Evolutionary conservation across 2,888 invertebrate species (phyloP).

Genomic region (Sarcophaga carnaria): DNA sequence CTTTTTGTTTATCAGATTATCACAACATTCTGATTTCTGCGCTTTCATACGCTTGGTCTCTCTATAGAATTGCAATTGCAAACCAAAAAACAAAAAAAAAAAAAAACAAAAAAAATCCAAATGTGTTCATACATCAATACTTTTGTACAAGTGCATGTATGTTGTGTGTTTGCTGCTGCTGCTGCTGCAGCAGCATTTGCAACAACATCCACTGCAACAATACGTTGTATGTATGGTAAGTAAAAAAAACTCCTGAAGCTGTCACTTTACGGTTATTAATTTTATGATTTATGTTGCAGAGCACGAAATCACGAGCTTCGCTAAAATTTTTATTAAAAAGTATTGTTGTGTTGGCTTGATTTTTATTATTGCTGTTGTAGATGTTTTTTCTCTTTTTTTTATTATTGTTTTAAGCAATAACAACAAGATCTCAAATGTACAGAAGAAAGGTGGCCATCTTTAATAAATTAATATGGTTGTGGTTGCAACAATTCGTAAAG

Average conservation of each 20-base stretch:
- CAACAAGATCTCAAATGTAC: constrained; percentile 25
- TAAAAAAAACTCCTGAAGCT: constrained; percentile 73
- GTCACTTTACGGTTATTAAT: constrained; percentile 81
- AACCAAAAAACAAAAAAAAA: neutral
- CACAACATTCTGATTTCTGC: constrained; percentile 47
- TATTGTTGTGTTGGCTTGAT: constrained; percentile 43
- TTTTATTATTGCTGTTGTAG: constrained; percentile 57
- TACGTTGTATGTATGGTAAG: constrained; percentile 14
- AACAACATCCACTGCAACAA: constrained; percentile 48
- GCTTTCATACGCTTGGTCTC: constrained; percentile 16
- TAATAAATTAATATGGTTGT: too few species aligned
- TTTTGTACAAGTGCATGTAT: constrained; percentile 27
- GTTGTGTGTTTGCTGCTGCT: constrained; percentile 39
- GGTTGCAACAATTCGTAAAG: too few species aligned
- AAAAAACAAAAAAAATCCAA: neutral
- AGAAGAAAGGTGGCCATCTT: constrained; percentile 48
- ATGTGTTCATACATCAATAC: constrained; percentile 9
- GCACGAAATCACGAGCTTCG: constrained; percentile 73
- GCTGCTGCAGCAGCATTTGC: constrained; percentile 26
- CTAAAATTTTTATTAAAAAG: constrained; percentile 35
- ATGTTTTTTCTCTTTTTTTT: constrained; percentile 40
- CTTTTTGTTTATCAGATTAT: constrained; percentile 48
- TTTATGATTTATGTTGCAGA: constrained; percentile 81
- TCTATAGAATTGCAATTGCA: constrained; percentile 56
- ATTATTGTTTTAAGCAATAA: constrained; percentile 30